Percentiles rank a stretch among this genome's conserved stretches.
These are phyloP conservation scores for Caiman crocodilus DNA, from an alignment of 2,797 vertebrate genomes.

Conservation along the genomic window DNA sequence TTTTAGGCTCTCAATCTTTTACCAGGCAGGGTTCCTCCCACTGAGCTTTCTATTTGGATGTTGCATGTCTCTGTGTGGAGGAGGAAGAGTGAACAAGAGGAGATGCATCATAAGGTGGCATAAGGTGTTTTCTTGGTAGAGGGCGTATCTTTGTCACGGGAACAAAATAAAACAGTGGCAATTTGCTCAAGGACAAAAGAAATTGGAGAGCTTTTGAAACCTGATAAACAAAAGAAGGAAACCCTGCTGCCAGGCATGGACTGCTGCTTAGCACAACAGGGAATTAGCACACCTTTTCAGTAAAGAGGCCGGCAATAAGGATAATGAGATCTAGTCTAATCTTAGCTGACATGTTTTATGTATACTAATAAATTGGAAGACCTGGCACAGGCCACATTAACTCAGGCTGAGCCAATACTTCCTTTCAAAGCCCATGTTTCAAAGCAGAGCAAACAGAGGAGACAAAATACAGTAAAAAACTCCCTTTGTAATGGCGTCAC, in stretches of 20 bases:
- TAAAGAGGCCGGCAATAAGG: constrained; percentile 24
- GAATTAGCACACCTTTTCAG: constrained; percentile 63
- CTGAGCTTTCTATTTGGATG: constrained; percentile 51
- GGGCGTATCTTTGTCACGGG: constrained; percentile 15
- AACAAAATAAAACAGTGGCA: constrained; percentile 44
- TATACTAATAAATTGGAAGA: constrained; percentile 57
- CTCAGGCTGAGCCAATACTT: constrained; percentile 2
- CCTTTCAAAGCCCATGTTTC: constrained; percentile 53
- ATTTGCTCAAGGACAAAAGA: constrained; percentile 64
- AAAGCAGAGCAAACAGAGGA: constrained; percentile 57
- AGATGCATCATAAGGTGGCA: constrained; percentile 8
- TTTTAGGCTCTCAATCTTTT: neutral
- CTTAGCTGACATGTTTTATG: constrained; percentile 46
- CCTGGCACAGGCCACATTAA: neutral
- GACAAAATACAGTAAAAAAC: constrained; percentile 36
- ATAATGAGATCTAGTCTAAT: constrained; percentile 65
- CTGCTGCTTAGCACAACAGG: constrained; percentile 45
- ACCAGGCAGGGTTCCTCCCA: constrained; percentile 34
- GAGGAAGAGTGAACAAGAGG: constrained; percentile 23
- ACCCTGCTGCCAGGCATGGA: neutral
- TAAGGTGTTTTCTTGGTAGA: constrained; percentile 56
- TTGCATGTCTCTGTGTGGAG: constrained; percentile 5
- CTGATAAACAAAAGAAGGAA: constrained; percentile 23
- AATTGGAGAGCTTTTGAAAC: constrained; percentile 56
- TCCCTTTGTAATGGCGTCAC: constrained; percentile 9